phyloP scores from a whole-genome alignment of 2,113 vertebrate genomes.

The Pomatorhinus ruficollis region DNA sequence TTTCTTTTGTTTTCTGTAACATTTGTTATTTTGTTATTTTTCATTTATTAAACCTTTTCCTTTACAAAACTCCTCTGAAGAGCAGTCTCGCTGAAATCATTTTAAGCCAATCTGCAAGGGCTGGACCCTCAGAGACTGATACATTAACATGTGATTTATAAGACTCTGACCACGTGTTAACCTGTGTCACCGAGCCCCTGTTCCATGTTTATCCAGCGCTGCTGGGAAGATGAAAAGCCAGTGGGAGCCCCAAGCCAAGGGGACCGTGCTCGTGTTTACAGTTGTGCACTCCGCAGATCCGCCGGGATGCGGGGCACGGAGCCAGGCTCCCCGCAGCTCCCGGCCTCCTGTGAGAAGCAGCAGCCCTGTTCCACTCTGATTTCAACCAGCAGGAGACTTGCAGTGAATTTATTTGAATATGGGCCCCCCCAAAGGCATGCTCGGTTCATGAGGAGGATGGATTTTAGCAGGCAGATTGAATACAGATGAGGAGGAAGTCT shows the following conservation, averaged over 20 bases:
- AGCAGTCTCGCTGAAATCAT: no score
- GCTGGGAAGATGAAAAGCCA: not conserved
- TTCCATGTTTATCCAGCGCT: not conserved
- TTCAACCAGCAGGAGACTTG: not conserved
- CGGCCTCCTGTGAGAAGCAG: not conserved
- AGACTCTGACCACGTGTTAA: no score
- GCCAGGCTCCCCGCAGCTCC: not conserved
- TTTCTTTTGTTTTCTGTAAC: no score
- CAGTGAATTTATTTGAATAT: not conserved
- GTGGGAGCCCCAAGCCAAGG: not conserved
- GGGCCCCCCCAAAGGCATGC: not conserved
- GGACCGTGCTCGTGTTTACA: not conserved
- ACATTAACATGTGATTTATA: no score
- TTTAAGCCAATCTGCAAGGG: no score
- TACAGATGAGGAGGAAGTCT: not conserved
- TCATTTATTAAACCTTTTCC: no score
- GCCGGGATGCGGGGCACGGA: not conserved
- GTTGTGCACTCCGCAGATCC: not conserved
- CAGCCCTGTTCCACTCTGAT: not conserved
- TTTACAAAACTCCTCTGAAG: no score
- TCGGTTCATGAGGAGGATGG: not conserved
- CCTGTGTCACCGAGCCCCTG: not conserved
- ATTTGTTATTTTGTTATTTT: no score
- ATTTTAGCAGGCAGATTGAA: not conserved
- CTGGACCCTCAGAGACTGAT: no score